Percentiles rank a stretch among this genome's conserved stretches.
phyloP scores from a whole-genome alignment of 2,888 invertebrate species.

The Morpho helenor region DNA sequence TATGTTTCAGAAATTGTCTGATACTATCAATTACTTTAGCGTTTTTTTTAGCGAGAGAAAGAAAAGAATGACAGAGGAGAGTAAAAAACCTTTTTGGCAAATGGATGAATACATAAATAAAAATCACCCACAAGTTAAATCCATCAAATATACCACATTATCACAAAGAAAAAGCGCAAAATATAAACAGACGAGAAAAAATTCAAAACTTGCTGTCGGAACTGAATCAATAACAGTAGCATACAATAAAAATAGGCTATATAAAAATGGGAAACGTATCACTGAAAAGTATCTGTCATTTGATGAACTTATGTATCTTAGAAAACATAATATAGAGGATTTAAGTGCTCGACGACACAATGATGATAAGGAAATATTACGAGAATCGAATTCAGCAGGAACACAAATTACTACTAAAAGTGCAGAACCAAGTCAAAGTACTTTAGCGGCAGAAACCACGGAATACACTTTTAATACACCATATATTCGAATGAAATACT shows the following conservation, averaged over 20 bases:
- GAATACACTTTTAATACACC: conserved; percentile 51
- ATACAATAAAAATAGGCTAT: conserved; percentile 29
- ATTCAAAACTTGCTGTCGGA: conserved; percentile 30
- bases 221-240: conserved; percentile 59
- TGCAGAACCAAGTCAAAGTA: background rate
- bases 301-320: conserved; percentile 64
- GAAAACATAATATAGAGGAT: conserved; percentile 44
- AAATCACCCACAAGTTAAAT: conserved; percentile 42
- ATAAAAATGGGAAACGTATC: conserved; percentile 27
- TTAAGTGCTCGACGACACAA: conserved; percentile 24
- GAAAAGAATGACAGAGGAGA: conserved; percentile 42
- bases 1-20: no score
- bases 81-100: conserved; percentile 59
- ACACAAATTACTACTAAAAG: no score
- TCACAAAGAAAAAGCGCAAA: conserved; percentile 32
- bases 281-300: conserved; percentile 70
- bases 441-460: conserved; percentile 17
- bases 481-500: conserved; percentile 50
- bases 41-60: conserved; percentile 41
- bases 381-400: conserved; percentile 7
- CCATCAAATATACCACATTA: conserved; percentile 58
- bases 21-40: no score
- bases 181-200: conserved; percentile 27
- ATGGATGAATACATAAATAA: conserved; percentile 42
- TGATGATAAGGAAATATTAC: conserved; percentile 38